These are phyloP conservation scores for Venusia cambrica DNA, from an alignment of 2,888 invertebrate species.

Conservation along the genomic window DNA sequence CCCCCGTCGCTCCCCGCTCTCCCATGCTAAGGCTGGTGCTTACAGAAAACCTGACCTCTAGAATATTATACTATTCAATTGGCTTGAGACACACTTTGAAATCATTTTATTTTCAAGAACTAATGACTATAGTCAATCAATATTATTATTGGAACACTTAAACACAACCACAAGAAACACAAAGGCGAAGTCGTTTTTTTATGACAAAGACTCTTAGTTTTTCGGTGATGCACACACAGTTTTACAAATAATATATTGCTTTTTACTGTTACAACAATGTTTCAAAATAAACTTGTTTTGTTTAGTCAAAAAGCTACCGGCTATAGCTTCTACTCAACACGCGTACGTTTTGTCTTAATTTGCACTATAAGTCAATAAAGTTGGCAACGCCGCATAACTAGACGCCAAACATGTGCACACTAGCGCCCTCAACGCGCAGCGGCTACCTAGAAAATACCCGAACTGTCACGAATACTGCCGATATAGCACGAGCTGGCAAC, in stretches of 20 bases:
- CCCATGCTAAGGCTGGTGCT: constrained; percentile 72
- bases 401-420: constrained; percentile 79
- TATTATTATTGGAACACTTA: no score
- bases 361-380: constrained; percentile 76
- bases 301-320: constrained; percentile 70
- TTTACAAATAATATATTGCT: no score
- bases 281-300: constrained; percentile 49
- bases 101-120: constrained; percentile 53
- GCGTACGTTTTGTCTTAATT: constrained; percentile 79
- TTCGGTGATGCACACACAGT: constrained; percentile 49
- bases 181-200: constrained; percentile 46
- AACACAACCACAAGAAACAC: constrained; percentile 39
- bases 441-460: constrained; percentile 62
- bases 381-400: constrained; percentile 80
- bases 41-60: constrained; percentile 67
- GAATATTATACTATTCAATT: no score
- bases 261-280: constrained; percentile 46
- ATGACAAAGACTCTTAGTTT: constrained; percentile 64
- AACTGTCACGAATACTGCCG: constrained; percentile 63
- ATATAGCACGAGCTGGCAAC: constrained; percentile 74
- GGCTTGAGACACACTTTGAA: constrained; percentile 43
- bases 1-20: constrained; percentile 78
- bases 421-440: constrained; percentile 81
- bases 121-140: constrained; percentile 26
- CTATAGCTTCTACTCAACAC: constrained; percentile 71